Evolutionary conservation across 2,888 invertebrate species (phyloP), one percentile per base, ranked within the genome.

Genomic region (Dynastes maya): DNA sequence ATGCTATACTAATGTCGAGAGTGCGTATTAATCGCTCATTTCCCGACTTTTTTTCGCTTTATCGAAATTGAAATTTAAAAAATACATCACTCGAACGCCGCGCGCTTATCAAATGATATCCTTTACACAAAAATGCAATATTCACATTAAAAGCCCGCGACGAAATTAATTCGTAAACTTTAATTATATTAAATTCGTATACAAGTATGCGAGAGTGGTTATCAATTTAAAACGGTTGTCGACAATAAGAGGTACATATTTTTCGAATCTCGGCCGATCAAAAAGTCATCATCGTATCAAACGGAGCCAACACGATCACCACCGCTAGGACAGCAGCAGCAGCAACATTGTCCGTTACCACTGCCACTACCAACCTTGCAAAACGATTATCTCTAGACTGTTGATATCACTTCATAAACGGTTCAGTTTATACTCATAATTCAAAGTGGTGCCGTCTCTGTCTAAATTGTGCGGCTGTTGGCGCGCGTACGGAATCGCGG

Each of bases 371-470:
- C 61, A 68, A 63, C 71, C 40, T 72, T 58, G 61, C 53, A 63
- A 77, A 77, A 55, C 71, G 70, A 71, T 77, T 77, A 77, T 71
- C 77, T 68, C 27, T 61, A 72, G 80, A 80, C 80, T 80, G 80
- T 80, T 80, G 75, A 80, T 78, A 80, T 68, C 78, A 80, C 80
- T 80, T 80, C 72, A 79, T 79, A 79, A 79, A 70, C 79, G 77
- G 75, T 67, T 72, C 72, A 64, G 79, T 79, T 77, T 79, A 79
- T 78, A 76, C 68, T 75, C 76, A 78, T 79, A 79, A 79, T 79
- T 79, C 79, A 67, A 40, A 37, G 55, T 71, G 71, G 55, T 71
- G 71, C 55, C 71, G 40, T 72, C 72, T 72, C 72, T 72, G 58
- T 72, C 67, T 67, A 45, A 49, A 67, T 67, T 45, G 45, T 49